phyloP scores from a whole-genome alignment of 2,113 vertebrate species.

The Grammomys dolichurus region DNA sequence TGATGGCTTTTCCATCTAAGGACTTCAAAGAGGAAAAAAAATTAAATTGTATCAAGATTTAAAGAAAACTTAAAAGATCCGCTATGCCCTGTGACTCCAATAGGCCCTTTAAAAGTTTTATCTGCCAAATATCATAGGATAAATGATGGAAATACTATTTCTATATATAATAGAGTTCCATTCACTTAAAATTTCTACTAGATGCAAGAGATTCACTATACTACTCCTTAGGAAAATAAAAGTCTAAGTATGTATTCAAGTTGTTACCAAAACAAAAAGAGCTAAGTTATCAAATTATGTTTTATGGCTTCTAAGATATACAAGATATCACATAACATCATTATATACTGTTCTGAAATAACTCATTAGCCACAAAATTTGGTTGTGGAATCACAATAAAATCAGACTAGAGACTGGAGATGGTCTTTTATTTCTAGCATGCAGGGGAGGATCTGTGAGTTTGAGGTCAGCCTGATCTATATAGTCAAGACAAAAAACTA shows the following conservation, averaged over 20 bases:
- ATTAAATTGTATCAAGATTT: neutral
- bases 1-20: constrained; percentile 97
- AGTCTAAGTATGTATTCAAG: neutral
- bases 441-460: neutral
- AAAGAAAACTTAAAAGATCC: neutral
- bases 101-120: neutral
- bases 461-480: neutral
- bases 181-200: constrained; percentile 11
- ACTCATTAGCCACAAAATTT: neutral
- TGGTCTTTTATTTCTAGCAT: neutral
- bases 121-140: neutral
- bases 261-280: neutral
- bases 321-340: neutral
- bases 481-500: neutral
- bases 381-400: neutral
- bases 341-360: neutral
- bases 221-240: neutral
- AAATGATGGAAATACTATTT: neutral
- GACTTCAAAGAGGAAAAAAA: constrained; percentile 86
- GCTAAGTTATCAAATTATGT: neutral
- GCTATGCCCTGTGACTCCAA: neutral
- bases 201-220: neutral
- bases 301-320: neutral
- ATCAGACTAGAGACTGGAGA: neutral
- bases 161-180: neutral